Evolutionary conservation across 2,797 vertebrate species (phyloP), one percentile per base, ranked within the genome.

Genomic region (Dendrocincla fuliginosa): DNA sequence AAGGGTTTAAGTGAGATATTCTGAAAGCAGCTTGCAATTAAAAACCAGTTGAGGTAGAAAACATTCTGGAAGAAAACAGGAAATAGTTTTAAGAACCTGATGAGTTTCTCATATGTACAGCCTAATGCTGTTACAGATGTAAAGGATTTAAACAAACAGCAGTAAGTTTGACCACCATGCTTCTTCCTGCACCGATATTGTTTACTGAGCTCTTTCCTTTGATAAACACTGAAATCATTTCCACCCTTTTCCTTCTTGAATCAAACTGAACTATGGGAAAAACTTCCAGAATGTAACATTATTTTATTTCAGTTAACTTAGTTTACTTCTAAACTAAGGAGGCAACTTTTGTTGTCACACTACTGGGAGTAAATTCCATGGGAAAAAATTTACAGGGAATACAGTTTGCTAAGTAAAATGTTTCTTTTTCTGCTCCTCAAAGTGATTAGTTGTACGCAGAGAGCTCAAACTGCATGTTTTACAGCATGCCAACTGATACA

Each of bases 191-290:
- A 46, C 82, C 56, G 76, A 96, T 89, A 96, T 86, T 97, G 94
- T 94, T 96, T 96, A 96, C 78, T 52, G 75, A 88, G 49, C 39
- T 68, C 69, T 90, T 95, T 93, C 96, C 95, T 91, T 93, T 81
- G 87, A 94, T 95, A 94, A 97, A 97, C 92, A 95, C 42, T 96
- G 94, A 96, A 96, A 95, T 96, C 75, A 92, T 95, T 97, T 96
- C 95, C 89, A 93, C 84, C 92, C 80, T 89, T 63, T 90, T 95
- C 87, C 95, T 96, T 89, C 64, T 93, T 90, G 64, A 89, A 73
- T 89, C 79, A 89, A 84, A 92, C 55, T 67, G 46, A 91, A 78
- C 70, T 77, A 93, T 92, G 94, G 88, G 82, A 94, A 95, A 93
- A 95, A 67, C 7, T 69, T 95, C 56, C 77, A 93, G 84, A 89